Percentiles rank a stretch among this genome's conserved stretches.
phyloP scores from a whole-genome alignment of 2,113 vertebrate species.

The Menura novaehollandiae region DNA sequence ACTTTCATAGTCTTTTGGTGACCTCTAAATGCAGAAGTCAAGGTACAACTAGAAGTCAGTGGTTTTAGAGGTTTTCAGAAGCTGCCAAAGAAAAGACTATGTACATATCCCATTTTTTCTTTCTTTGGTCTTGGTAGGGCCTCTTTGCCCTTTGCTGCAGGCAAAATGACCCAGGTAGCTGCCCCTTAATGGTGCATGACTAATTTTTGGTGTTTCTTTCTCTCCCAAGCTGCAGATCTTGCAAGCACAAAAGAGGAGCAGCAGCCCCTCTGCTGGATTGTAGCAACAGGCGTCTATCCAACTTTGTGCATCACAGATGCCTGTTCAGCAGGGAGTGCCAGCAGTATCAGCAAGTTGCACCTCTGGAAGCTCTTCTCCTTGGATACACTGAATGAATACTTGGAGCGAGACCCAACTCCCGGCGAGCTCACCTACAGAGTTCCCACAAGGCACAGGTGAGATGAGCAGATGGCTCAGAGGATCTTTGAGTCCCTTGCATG shows the following conservation, averaged over 20 bases:
- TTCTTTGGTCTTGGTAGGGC: not conserved
- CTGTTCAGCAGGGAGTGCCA: slow-evolving; percentile 69
- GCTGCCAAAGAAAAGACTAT: not conserved
- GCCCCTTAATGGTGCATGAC: not conserved
- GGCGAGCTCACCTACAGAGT: slow-evolving; percentile 76
- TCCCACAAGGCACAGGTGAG: slow-evolving; percentile 83
- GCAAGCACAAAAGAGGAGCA: not conserved
- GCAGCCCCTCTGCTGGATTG: slow-evolving; percentile 73
- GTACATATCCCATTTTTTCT: not conserved
- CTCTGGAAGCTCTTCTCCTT: slow-evolving; percentile 88
- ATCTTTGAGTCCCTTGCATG: not conserved
- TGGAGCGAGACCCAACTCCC: slow-evolving; percentile 72
- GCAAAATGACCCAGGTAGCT: not conserved
- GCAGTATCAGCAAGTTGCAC: slow-evolving; percentile 73
- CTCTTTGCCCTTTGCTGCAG: not conserved
- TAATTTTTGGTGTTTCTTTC: not conserved
- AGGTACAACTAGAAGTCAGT: not conserved
- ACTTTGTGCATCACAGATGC: slow-evolving; percentile 74
- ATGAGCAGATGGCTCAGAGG: not conserved
- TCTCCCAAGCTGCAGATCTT: not conserved
- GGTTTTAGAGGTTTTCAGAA: not conserved
- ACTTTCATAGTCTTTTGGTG: not conserved
- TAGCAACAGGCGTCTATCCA: slow-evolving; percentile 78
- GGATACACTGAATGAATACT: slow-evolving; percentile 79
- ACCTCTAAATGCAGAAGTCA: not conserved